A percentile compares a stretch with the other conserved stretches of the same genome.
Evolutionary conservation across 2,888 invertebrate genomes (phyloP).

Genomic region (Tridacna crocea): DNA sequence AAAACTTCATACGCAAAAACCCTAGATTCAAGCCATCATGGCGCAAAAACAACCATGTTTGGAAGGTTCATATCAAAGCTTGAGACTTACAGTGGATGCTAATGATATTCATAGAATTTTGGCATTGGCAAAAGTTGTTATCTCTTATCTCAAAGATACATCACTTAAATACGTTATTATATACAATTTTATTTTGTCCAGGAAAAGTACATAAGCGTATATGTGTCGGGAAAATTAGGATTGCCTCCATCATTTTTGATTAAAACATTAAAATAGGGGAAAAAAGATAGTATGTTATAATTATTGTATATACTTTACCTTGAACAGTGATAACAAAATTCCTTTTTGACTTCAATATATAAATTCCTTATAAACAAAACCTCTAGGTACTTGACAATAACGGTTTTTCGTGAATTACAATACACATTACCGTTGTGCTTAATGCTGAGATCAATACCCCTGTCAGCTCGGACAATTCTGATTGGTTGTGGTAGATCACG

Average conservation of each 20-base stretch:
- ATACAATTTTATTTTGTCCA: too few relatives aligned
- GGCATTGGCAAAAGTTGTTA: too few relatives aligned
- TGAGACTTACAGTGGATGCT: too few relatives aligned
- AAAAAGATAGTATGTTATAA: background rate
- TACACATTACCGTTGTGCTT: constrained; percentile 8
- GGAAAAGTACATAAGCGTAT: too few relatives aligned
- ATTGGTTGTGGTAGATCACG: constrained; percentile 45
- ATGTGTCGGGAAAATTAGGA: background rate
- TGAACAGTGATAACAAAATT: background rate
- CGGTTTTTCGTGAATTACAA: constrained; percentile 3
- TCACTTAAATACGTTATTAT: too few relatives aligned
- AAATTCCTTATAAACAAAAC: constrained; percentile 11
- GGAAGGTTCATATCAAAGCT: too few relatives aligned
- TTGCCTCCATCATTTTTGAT: background rate
- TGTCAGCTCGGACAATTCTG: constrained; percentile 27
- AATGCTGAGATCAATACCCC: constrained; percentile 43
- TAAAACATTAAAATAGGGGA: background rate
- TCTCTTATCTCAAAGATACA: too few relatives aligned
- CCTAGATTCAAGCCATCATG: too few relatives aligned
- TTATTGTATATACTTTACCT: background rate
- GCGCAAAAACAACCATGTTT: too few relatives aligned
- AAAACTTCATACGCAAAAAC: too few relatives aligned
- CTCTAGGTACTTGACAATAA: constrained; percentile 2
- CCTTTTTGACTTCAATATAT: constrained; percentile 1
- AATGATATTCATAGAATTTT: too few relatives aligned